phyloP scores from a whole-genome alignment of 2,113 vertebrate species.

The Taurulus bubalis region DNA sequence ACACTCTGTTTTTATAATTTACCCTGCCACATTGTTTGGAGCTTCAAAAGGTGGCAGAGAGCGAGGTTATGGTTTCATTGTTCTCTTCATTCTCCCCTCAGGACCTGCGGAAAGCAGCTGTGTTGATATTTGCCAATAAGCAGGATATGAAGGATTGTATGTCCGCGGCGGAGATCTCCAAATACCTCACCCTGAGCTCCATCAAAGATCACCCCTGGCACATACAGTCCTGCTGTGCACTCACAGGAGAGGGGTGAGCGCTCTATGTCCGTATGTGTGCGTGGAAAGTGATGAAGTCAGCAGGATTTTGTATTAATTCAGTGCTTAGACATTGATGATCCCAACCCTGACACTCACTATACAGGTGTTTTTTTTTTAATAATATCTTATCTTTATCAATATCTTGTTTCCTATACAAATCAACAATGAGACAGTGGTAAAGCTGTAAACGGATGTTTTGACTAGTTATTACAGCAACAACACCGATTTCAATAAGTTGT shows the following conservation, averaged over 20 bases:
- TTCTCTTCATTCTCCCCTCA: constrained; percentile 62
- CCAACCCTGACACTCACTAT: background rate
- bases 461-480: background rate
- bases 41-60: background rate
- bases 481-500: background rate
- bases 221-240: constrained; percentile 98
- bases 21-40: constrained; percentile 26
- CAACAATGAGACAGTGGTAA: too few relatives aligned
- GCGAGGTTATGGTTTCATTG: constrained; percentile 38
- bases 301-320: constrained; percentile 4
- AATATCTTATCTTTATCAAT: too few relatives aligned
- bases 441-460: background rate
- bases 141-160: constrained; percentile 99
- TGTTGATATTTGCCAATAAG: constrained; percentile 99
- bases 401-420: too few relatives aligned
- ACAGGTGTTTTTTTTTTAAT: constrained; percentile 21
- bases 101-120: constrained; percentile 95
- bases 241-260: constrained; percentile 96
- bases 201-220: constrained; percentile 99
- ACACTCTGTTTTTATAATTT: constrained; percentile 10
- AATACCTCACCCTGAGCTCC: constrained; percentile 96
- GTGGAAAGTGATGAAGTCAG: background rate
- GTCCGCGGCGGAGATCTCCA: constrained; percentile 97
- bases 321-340: background rate
- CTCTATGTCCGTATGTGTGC: background rate